Evolutionary conservation across 1,140 invertebrate species (phyloP), one percentile per base, ranked within the genome.

Genomic region (Apis mellifera): DNA sequence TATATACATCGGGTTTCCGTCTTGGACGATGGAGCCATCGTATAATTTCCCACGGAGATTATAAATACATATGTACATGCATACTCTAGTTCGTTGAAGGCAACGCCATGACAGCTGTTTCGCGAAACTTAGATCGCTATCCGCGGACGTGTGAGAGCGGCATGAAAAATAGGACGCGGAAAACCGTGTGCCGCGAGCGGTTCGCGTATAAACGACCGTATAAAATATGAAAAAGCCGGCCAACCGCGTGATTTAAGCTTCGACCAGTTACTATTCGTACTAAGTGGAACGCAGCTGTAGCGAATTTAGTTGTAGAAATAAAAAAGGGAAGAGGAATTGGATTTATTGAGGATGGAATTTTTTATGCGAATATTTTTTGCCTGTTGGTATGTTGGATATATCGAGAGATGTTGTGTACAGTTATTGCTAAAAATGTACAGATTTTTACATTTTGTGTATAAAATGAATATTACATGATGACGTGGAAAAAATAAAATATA

Each of bases 41-140:
- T 76, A 48, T 65, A 65, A 76, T 64, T 77, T 77, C 75, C 75
- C 64, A 77, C 64, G 64, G 62, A 66, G 75, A 77, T 78, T 73
- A 73, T 79, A 79, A 79, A 79, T 62, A 79, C 68, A 32, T 19
- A 48, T 48, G 26, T 26, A n/a, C 26, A 23, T 42, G 32, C 32
- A 42, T 42, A 42, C 32, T 42, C 32, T 42, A 42, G 32, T 42
- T 21, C n/a, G 57, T 13, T 8, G 57, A 79, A 60, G 78, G n/a
- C 57, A 57, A 17, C 26, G 21, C 26, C 48, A 69, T 59, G 75
- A 79, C 78, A 72, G 68, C 78, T 79, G 78, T 32, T 64, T n/a
- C 69, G 78, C 52, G 32, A 73, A 79, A 79, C 59, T 62, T 64
- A 54, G 78, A 79, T 79, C 69, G 69, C 48, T 79, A 64, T 73